Percentiles rank a stretch among this genome's conserved stretches.
phyloP scores from a whole-genome alignment of 2,113 vertebrate species.

The Dryoscopus gambensis region DNA sequence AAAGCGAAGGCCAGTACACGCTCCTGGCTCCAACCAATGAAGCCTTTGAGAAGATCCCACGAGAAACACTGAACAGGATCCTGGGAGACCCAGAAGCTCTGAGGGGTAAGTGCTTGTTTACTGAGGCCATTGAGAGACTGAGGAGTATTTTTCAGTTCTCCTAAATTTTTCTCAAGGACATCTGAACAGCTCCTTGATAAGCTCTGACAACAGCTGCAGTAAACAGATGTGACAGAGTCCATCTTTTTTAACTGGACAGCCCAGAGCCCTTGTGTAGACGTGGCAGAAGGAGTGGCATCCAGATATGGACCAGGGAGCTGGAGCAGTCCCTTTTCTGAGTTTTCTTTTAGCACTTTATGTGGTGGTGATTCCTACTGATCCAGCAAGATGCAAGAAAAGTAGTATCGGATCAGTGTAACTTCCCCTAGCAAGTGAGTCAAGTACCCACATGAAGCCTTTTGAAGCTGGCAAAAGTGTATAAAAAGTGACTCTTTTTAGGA shows the following conservation, averaged over 20 bases:
- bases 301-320: not conserved
- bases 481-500: not conserved
- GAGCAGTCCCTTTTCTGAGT: not conserved
- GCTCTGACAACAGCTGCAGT: not conserved
- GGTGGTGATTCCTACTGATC: not conserved
- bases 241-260: not conserved
- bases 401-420: not conserved
- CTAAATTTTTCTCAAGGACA: not conserved
- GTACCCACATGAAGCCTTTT: not conserved
- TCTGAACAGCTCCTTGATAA: not conserved
- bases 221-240: not conserved
- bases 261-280: not conserved
- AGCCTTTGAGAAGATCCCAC: slow-evolving; percentile 92
- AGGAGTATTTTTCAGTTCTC: not conserved
- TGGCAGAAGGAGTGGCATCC: not conserved
- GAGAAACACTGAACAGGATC: slow-evolving; percentile 88
- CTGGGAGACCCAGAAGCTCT: slow-evolving; percentile 92
- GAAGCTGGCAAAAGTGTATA: not conserved
- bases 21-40: slow-evolving; percentile 94
- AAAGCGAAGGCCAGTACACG: slow-evolving; percentile 85
- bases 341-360: not conserved
- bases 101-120: slow-evolving; percentile 75
- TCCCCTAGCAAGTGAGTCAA: accelerated
- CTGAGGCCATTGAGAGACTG: not conserved
- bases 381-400: not conserved